Base-by-base conservation (phyloP, 2,113 vertebrate genomes). In the Petromus typicus region DNA sequence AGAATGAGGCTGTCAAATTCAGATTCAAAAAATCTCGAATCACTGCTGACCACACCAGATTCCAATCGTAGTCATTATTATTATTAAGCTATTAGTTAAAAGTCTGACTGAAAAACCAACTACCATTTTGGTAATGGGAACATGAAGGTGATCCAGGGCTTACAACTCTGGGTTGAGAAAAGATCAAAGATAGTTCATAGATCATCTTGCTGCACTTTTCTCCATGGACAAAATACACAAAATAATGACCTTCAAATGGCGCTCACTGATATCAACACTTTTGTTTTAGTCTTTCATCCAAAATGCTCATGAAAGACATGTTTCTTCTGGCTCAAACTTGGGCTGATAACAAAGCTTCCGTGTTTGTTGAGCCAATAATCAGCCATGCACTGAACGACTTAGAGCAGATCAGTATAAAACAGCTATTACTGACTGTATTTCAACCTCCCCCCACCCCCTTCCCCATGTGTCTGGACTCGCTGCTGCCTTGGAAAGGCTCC, bases 291-390 rank as follows among this genome's bases (percentile, higher is more conserved):
- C 91, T 96, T 97, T 97, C 73, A 95, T 97, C 94, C 80, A 61
- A 83, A 97, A 95, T 69, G 57, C 67, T 93, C 93, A 64, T 83
- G 89, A 97, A 94, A 97, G 93, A 94, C 89, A 87, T 71, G 91
- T 67, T 90, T 61, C 91, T 97, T 97, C 91, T 97, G 93, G 64
- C 86, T 95, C 91, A 93, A 12, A 87, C 86, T 61, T 34, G 56
- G 87, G 76, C 91, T 57, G 61, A 7, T 85, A 85, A 95, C 91
- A 97, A 95, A 82, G 94, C 93, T 93, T 97, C 96, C 45, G 96
- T 92, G 95, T 97, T 86, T 97, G 95, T 97, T 95, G 91, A 94
- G 89, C 96, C 85, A 87, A 69, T 96, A 95, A 97, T 97, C 95
- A 97, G 89, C 69, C 80, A 40, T 75, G 63, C 91, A 81, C 71